Evolutionary conservation across 2,113 vertebrate species (phyloP), one percentile per base, ranked within the genome.

Genomic region (Pangasianodon gigas): DNA sequence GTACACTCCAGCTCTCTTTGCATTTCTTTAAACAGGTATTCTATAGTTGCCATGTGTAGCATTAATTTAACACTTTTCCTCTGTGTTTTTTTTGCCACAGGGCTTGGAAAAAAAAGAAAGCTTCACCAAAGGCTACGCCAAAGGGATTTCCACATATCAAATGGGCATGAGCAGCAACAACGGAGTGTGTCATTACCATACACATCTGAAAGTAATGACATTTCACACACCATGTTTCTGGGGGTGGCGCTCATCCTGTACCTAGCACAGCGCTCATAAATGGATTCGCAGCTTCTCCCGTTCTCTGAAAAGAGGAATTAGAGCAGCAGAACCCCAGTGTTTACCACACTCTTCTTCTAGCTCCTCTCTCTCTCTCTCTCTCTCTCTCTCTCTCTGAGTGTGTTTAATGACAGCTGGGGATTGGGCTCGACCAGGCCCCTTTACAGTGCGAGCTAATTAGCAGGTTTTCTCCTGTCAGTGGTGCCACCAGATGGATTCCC

Each of bases 401-500:
- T 93, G 93, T 91, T 93, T 93, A 95, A 95, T 95, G 94, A 95
- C 93, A 95, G 94, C 95, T 93, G 93, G 92, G 94, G 92, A 92
- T 93, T 93, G 92, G 88, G 90, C 92, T 91, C 86, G 71, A 90
- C 92, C 88, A 87, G 89, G 90, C 92, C 93, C 91, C 92, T 95
- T 94, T 94, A 94, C 94, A 93, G 92, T 92, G 90, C 92, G 90
- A 94, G 91, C 95, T 96, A 96, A 96, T 96, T 96, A 95, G 93
- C 94, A 93, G 93, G 92, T 93, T 96, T 94, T 87, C 90, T 94
- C 92, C 93, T 93, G 94, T 95, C 93, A 93, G 84, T 58, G 86
- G 92, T 89, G 91, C 91, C 91, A 93, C 92, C 94, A 94, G 91
- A 94, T 92, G 94, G 93, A 93, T 90, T 93, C 91, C 92, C 91